Evolutionary conservation across 2,888 invertebrate species (phyloP), one percentile per base, ranked within the genome.

Genomic region (Brachypalpus laphriformis): DNA sequence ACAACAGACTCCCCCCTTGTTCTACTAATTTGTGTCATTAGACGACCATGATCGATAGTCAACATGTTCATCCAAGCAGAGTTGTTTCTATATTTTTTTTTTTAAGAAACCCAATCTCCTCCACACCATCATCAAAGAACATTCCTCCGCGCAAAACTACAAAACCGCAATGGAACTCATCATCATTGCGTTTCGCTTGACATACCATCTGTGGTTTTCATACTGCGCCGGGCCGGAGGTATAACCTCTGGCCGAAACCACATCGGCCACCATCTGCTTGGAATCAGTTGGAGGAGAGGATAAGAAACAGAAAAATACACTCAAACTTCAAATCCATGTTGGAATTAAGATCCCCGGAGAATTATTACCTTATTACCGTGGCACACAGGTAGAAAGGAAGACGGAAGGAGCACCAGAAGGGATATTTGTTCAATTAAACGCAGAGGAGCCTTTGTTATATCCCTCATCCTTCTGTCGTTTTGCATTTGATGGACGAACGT

Each of bases 401-500:
- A 18, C 9, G 3, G 2, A 11, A 37, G 22, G 37, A 22, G 3
- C 8, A 34, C 7, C 59, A 6, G 20, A 25, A 45, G 40, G 47
- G 66, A 78, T 78, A 78, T 78, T 83, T 83, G 83, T 83, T 83
- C 83, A 83, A 83, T 83, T 83, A 83, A 83, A 83, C 63, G 54
- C 83, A 78, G 78, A 56, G 25, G 47, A 34, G 8, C 63, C 9
- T 59, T 76, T 49, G 16, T 20, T 34, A n/a, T 31, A 47, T 31
- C 61, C 22, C 11, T 51, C 49, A 63, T 83, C 74, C 83, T 74
- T 70, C 31, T 75, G 83, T 74, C 56, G 68, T 61, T 82, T 76
- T 68, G 65, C 65, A 66, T 72, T 77, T 77, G 83, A 83, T 78
- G 61, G 77, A 82, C 66, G 66, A 61, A 63, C 68, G 76, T 66